These are phyloP conservation scores for Phenganax marumi DNA, from an alignment of 92 coral and sea anemone genomes.

Conservation along the genomic window DNA sequence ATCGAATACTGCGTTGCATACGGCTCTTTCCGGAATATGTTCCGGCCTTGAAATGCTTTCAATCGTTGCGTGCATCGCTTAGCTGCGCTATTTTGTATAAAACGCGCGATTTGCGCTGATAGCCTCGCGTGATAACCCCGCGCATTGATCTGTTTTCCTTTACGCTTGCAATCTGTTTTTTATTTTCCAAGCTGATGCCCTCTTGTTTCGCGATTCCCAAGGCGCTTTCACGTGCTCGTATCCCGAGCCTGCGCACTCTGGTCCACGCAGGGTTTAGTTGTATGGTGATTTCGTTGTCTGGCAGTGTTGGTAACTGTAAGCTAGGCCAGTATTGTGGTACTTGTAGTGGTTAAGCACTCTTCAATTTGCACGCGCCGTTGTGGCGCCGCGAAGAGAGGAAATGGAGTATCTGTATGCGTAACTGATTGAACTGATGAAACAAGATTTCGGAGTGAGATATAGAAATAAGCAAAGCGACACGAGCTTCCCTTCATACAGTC, in stretches of 20 bases:
- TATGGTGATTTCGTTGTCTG: slow-evolving; percentile 1
- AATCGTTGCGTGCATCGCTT: slow-evolving; percentile 34
- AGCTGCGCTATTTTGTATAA: slow-evolving; percentile 2
- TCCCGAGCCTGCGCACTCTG: background rate
- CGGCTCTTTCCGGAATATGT: slow-evolving; percentile 38
- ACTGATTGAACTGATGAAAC: slow-evolving; percentile 43
- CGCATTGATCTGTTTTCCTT: background rate
- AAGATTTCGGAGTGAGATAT: slow-evolving; percentile 5
- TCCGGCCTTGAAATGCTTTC: slow-evolving; percentile 40
- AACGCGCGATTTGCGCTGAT: slow-evolving; percentile 7
- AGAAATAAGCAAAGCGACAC: slow-evolving; percentile 3
- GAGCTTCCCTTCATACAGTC: slow-evolving; percentile 1
- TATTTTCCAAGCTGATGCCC: background rate
- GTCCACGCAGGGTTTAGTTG: background rate
- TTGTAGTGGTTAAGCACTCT: slow-evolving; percentile 14
- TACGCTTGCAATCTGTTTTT: slow-evolving; percentile 10
- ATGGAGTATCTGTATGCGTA: slow-evolving; percentile 8
- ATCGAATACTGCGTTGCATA: slow-evolving; percentile 43
- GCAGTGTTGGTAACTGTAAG: slow-evolving; percentile 9
- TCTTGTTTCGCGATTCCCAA: background rate
- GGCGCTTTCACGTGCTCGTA: background rate
- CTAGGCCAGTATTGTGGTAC: background rate
- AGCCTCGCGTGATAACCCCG: slow-evolving; percentile 34
- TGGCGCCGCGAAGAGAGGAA: slow-evolving; percentile 37
- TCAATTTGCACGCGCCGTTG: background rate